phyloP scores from a whole-genome alignment of 2,797 vertebrate genomes.

The Pangasius larnaudii region DNA sequence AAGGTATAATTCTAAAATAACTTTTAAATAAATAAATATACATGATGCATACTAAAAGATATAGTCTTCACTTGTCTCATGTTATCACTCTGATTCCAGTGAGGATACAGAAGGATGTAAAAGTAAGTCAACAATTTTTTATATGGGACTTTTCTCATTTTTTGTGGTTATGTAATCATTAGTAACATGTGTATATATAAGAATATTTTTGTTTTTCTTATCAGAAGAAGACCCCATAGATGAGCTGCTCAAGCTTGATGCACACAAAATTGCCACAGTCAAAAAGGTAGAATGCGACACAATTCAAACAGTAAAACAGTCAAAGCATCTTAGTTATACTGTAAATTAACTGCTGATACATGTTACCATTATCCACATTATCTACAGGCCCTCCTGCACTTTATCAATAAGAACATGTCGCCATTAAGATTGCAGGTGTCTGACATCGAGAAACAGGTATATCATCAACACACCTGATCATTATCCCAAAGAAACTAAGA shows the following conservation, averaged over 20 bases:
- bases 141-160: background rate
- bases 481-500: background rate
- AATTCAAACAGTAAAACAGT: slow-evolving; percentile 23
- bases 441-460: slow-evolving; percentile 86
- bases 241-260: slow-evolving; percentile 83
- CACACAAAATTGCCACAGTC: slow-evolving; percentile 83
- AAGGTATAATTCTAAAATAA: slow-evolving; percentile 69
- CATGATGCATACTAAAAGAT: background rate
- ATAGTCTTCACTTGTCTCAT: slow-evolving; percentile 25
- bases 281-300: slow-evolving; percentile 80
- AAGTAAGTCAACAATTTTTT: slow-evolving; percentile 64
- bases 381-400: slow-evolving; percentile 83
- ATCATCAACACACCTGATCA: background rate
- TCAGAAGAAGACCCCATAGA: slow-evolving; percentile 83
- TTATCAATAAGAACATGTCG: slow-evolving; percentile 86
- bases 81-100: slow-evolving; percentile 52
- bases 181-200: background rate
- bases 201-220: slow-evolving; percentile 44
- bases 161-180: background rate
- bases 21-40: background rate
- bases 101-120: slow-evolving; percentile 56
- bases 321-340: background rate
- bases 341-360: background rate
- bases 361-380: slow-evolving; percentile 5
- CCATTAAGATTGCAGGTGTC: slow-evolving; percentile 83